Evolutionary conservation across 2,113 vertebrate species (phyloP).

Genomic region (Mus pahari): DNA sequence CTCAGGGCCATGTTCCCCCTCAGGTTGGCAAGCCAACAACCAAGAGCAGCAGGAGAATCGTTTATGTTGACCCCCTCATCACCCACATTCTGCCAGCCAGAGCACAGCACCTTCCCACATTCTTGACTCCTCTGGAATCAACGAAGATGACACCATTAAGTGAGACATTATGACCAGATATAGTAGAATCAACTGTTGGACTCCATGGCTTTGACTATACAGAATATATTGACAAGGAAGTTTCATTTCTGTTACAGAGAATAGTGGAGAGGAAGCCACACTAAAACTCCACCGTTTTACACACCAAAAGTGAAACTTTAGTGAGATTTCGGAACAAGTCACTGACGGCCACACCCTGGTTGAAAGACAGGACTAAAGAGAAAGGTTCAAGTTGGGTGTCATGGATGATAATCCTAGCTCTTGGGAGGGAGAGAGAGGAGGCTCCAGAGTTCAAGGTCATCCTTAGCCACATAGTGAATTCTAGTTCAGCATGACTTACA

Average conservation of each 20-base stretch:
- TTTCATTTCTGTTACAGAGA: conserved; percentile 30
- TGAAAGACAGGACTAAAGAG: not conserved
- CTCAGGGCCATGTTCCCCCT: not conserved
- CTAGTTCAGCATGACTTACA: not conserved
- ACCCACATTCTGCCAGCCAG: not conserved
- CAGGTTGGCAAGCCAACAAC: not conserved
- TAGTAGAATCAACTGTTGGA: not conserved
- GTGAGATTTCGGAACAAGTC: conserved; percentile 2
- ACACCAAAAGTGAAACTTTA: not conserved
- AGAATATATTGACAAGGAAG: not conserved
- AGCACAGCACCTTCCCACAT: not conserved
- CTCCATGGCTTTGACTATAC: not conserved
- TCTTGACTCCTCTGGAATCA: not conserved
- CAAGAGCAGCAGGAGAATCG: not conserved
- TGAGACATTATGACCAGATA: not conserved
- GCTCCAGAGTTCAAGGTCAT: not conserved
- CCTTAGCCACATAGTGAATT: not conserved
- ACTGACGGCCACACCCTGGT: not conserved
- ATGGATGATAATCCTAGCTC: not conserved
- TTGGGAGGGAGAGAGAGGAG: not conserved
- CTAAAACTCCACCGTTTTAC: conserved; percentile 14
- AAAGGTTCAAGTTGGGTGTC: not conserved
- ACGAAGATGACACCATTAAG: not conserved
- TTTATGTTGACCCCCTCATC: not conserved
- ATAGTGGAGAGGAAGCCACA: not conserved